Evolutionary conservation across 2,113 vertebrate genomes (phyloP), one percentile per base, ranked within the genome.

Genomic region (Salvator merianae): DNA sequence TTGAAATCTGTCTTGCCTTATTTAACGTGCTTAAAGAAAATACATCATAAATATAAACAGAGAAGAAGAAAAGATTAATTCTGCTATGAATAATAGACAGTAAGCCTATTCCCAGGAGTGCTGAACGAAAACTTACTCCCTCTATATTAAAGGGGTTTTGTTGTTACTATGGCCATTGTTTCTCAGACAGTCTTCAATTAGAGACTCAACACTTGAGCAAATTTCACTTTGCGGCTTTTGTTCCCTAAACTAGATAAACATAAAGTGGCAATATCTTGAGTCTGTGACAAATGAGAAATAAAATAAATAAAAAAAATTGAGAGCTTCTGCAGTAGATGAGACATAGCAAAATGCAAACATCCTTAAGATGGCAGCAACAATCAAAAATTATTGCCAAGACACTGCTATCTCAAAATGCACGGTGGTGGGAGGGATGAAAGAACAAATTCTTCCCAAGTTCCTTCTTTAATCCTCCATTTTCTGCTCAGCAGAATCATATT

Each of bases 381-480:
- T 78, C 40, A 84, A 87, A 91, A 76, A 86, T 8, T 78, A 84
- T 79, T 87, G 74, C 38, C 59, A 88, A 72, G 66, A 65, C 84
- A 87, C 13, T 59, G 38, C 14, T 69, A 8, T 20, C 34, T 87
- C 83, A 86, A 88, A 87, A 86, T 0, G 59, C 26, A 50, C 16
- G 65, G 32, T 24, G 47, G 38, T 18, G 43, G 55, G 65, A 63
- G 74, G 89, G 89, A 81, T 16, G n/a, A 77, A 87, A 36, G 66
- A 24, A 79, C 2, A 77, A 87, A 88, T 91, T 92, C 82, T 90
- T 87, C 83, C 50, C 59, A 69, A 89, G 59, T 68, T 93, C 38
- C 71, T 87, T 89, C 86, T 88, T 78, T 94, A 94, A 94, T 95
- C 91, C 90, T 94, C 81, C 77, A 89, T 94, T 95, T 96, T 95